Evolutionary conservation across 2,797 vertebrate genomes (phyloP).

Genomic region (Poeciliopsis turneri): DNA sequence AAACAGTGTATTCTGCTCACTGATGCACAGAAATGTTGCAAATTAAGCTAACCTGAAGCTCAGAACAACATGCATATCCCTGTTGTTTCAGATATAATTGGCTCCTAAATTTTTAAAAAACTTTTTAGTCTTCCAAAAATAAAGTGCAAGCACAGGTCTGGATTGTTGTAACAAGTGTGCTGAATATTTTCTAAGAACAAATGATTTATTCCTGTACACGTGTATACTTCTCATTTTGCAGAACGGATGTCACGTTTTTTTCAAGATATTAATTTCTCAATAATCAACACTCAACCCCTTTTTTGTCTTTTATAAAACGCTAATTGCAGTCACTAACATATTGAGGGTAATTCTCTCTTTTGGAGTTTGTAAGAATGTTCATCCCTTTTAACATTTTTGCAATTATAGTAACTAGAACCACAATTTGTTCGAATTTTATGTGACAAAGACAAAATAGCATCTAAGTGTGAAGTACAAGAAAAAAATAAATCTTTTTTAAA

Average conservation of each 20-base stretch:
- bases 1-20: constrained; percentile 26
- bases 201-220: not conserved
- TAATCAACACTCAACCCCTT: not conserved
- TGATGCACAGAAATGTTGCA: constrained; percentile 29
- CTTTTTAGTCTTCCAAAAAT: not conserved
- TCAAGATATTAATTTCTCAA: not conserved
- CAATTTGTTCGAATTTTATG: too few relatives aligned
- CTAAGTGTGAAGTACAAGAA: too few relatives aligned
- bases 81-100: not conserved
- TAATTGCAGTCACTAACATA: not conserved
- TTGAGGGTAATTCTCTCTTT: not conserved
- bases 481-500: too few relatives aligned
- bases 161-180: not conserved
- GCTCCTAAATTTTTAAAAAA: not conserved
- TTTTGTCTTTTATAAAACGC: not conserved
- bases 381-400: too few relatives aligned
- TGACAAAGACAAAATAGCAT: too few relatives aligned
- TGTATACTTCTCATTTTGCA: not conserved
- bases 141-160: not conserved
- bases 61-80: constrained; percentile 3
- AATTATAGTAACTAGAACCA: too few relatives aligned
- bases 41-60: constrained; percentile 22
- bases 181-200: not conserved
- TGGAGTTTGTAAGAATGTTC: not conserved
- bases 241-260: not conserved